phyloP scores from a whole-genome alignment of 23 tunicate species.

The Clavelina lepadiformis region DNA sequence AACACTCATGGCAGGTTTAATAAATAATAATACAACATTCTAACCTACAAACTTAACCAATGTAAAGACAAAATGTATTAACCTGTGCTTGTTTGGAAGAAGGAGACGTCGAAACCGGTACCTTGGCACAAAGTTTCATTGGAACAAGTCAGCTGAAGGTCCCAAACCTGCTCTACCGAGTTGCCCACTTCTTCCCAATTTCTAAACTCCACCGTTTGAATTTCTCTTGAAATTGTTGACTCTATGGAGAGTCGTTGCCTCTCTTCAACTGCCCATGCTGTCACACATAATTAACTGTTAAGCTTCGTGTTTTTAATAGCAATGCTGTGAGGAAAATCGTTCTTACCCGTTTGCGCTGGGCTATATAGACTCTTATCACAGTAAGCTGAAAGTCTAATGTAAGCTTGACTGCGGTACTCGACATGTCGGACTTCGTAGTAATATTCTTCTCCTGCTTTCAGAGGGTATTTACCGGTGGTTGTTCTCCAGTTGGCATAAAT shows the following conservation, averaged over 20 bases:
- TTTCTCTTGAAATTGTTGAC: constrained; percentile 8
- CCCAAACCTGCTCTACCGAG: background rate
- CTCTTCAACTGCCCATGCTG: constrained; percentile 8
- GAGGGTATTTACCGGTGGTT: too few species aligned
- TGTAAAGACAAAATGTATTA: too few species aligned
- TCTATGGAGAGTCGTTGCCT: constrained; percentile 6
- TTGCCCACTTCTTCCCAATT: background rate
- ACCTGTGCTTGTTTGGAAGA: background rate
- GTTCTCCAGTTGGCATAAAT: too few species aligned
- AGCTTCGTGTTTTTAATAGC: background rate
- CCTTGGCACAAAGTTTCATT: background rate
- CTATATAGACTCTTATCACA: constrained; percentile 18
- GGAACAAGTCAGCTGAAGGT: background rate
- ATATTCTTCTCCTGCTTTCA: constrained; percentile 21
- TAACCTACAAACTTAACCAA: too few species aligned
- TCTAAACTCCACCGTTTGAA: constrained; percentile 13
- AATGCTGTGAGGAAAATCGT: too few species aligned
- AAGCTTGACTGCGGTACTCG: background rate
- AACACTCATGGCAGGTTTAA: too few species aligned
- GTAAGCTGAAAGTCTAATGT: constrained; percentile 3
- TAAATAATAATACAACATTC: too few species aligned
- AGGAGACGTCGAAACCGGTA: background rate
- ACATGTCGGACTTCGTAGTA: constrained; percentile 31
- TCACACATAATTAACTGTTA: background rate
- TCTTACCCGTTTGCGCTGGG: constrained; percentile 21